Conservation (phyloP, 2,888 invertebrate genomes). For the Anodontia alba region DNA sequence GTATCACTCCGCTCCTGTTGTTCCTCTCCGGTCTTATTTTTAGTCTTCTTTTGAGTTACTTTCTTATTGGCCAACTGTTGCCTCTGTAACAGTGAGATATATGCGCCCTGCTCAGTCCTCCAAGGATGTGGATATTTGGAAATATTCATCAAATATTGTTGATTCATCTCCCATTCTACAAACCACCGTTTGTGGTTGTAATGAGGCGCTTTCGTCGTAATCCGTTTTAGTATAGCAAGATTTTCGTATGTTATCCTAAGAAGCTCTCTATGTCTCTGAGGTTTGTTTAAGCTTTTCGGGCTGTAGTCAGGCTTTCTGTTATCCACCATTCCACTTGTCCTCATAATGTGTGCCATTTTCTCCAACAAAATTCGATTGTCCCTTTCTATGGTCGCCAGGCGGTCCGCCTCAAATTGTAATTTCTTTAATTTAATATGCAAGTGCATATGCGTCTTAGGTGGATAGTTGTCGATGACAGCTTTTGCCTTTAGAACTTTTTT, state of each 20-base stretch:
- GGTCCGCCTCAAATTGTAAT: conserved; percentile 79
- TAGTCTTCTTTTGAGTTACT: conserved; percentile 55
- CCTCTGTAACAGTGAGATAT: conserved; percentile 48
- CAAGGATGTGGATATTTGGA: conserved; percentile 72
- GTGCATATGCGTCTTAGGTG: conserved; percentile 79
- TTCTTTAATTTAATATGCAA: conserved; percentile 80
- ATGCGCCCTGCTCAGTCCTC: conserved; percentile 58
- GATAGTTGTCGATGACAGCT: conserved; percentile 74
- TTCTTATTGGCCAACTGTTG: conserved; percentile 62
- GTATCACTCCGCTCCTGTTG: no score
- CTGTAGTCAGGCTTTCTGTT: conserved; percentile 72
- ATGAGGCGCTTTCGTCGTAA: conserved; percentile 73
- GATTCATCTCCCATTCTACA: conserved; percentile 68
- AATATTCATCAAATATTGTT: conserved; percentile 44
- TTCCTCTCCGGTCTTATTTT: no score
- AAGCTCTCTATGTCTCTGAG: conserved; percentile 77
- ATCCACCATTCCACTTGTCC: conserved; percentile 75
- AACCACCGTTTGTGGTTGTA: conserved; percentile 73
- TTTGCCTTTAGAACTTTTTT: conserved; percentile 72
- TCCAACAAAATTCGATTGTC: conserved; percentile 82
- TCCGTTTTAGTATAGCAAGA: conserved; percentile 77
- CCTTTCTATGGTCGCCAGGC: conserved; percentile 76
- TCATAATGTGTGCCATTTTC: conserved; percentile 80
- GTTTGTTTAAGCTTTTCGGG: conserved; percentile 78
- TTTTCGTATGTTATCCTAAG: conserved; percentile 80